Evolutionary conservation across 2,113 vertebrate genomes (phyloP).

Genomic region (Dipodomys spectabilis): DNA sequence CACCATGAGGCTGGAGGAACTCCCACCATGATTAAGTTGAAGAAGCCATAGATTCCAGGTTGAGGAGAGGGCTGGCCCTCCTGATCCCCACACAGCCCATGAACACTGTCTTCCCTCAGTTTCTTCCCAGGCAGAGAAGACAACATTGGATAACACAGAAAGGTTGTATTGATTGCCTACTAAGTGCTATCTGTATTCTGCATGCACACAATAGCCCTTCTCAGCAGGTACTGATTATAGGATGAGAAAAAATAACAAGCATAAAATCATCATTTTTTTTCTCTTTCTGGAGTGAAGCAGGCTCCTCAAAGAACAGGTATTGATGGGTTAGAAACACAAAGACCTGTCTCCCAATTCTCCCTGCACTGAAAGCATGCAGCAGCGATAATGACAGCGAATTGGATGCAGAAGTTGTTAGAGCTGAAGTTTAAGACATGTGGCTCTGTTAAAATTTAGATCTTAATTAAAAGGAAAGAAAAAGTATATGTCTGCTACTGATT

Average conservation of each 20-base stretch:
- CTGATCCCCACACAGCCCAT: background rate
- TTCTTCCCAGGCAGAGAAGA: background rate
- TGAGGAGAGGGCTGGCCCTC: background rate
- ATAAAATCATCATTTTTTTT: slow-evolving; percentile 6
- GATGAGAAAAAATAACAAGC: background rate
- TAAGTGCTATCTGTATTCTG: background rate
- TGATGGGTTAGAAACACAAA: background rate
- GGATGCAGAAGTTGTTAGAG: background rate
- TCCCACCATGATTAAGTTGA: background rate
- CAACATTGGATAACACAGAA: background rate
- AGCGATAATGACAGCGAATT: slow-evolving; percentile 17
- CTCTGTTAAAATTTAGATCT: slow-evolving; percentile 15
- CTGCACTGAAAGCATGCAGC: background rate
- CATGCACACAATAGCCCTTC: background rate
- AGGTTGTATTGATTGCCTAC: background rate
- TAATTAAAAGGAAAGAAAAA: background rate
- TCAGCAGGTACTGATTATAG: background rate
- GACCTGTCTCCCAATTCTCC: background rate
- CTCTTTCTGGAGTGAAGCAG: background rate
- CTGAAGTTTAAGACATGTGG: background rate
- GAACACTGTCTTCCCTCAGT: background rate
- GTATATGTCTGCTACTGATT: background rate
- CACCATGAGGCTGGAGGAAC: background rate
- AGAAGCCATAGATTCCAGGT: background rate
- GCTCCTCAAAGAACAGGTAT: slow-evolving; percentile 34